Percentiles rank a stretch among this genome's conserved stretches.
These are phyloP conservation scores for Aphelocoma coerulescens DNA, from an alignment of 2,113 vertebrate genomes.

Conservation along the genomic window DNA sequence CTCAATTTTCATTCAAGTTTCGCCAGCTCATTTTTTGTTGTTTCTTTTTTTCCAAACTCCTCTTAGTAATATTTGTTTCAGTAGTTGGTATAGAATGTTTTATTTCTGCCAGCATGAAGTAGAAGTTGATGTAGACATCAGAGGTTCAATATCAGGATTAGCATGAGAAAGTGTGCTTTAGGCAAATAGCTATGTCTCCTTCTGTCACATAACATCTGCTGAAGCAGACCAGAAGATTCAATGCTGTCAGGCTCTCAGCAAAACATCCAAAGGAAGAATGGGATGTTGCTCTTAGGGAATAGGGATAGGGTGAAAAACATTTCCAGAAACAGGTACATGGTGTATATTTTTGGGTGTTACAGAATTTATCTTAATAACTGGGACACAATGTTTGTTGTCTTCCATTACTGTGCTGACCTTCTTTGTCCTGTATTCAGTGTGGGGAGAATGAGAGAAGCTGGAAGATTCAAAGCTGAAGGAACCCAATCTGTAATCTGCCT, in stretches of 20 bases:
- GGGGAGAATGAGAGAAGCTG: background rate
- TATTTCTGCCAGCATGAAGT: background rate
- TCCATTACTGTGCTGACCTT: background rate
- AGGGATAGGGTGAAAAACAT: background rate
- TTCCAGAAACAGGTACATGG: background rate
- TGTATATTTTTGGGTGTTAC: background rate
- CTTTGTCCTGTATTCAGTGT: background rate
- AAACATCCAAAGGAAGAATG: background rate
- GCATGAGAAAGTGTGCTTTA: background rate
- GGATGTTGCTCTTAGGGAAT: rapidly evolving
- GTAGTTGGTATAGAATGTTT: background rate
- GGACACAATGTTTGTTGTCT: background rate
- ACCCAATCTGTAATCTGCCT: background rate
- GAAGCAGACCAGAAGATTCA: background rate
- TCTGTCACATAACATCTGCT: background rate
- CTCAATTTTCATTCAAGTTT: background rate
- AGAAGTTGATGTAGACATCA: background rate
- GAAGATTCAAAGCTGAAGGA: background rate
- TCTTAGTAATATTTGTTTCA: background rate
- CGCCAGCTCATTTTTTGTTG: background rate
- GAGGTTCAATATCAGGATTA: background rate
- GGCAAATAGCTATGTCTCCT: background rate
- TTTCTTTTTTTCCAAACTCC: background rate
- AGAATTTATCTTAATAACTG: background rate
- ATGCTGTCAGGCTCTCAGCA: background rate